Evolutionary conservation across 2,797 vertebrate genomes (phyloP), one percentile per base, ranked within the genome.

Genomic region (Chaenodraco wilsoni): DNA sequence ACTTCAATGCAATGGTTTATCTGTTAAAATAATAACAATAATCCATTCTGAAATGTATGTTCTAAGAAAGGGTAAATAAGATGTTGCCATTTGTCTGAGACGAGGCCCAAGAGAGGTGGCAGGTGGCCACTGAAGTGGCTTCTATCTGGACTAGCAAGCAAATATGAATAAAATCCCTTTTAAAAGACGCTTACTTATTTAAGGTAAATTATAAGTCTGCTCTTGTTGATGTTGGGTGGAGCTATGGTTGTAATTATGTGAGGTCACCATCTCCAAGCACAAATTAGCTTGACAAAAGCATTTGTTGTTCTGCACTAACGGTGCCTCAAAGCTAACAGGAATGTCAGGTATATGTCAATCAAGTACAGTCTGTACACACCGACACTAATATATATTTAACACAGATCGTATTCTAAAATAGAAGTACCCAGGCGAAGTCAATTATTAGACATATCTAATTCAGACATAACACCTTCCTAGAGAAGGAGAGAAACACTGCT

Each of bases 1-100:
- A 58, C 9, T 78, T 58, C 14, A 72, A 49, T 43, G 19, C 21
- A 43, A 16, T 17, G 9, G 62, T 58, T 57, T 54, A 74, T 45
- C 43, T 49, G 16, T 62, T 9, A 27, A 48, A 63, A 57, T 16
- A 66, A 60, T 21, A 10, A 9, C 31, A 60, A 50, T 21, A 55
- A 33, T 9, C 5, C n/a, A 15, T 27, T 27, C 27, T 5, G 27
- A 27, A 27, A 27, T 27, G 27, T 27, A 9, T 66, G 50, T 65
- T 41, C 45, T 17, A 21, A 33, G 13, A 69, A 58, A 54, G 11
- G 15, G 3, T 12, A 71, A 60, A 13, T 27, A 55, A 65, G 23
- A 52, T 56, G 56, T 33, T 1, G 1, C 19, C 63, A 51, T 14
- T 55, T 44, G 45, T 57, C 50, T 58, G 46, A 49, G 43, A 48